Evolutionary conservation across 2,113 vertebrate genomes (phyloP), one percentile per base, ranked within the genome.

Genomic region (Ornithorhynchus anatinus): DNA sequence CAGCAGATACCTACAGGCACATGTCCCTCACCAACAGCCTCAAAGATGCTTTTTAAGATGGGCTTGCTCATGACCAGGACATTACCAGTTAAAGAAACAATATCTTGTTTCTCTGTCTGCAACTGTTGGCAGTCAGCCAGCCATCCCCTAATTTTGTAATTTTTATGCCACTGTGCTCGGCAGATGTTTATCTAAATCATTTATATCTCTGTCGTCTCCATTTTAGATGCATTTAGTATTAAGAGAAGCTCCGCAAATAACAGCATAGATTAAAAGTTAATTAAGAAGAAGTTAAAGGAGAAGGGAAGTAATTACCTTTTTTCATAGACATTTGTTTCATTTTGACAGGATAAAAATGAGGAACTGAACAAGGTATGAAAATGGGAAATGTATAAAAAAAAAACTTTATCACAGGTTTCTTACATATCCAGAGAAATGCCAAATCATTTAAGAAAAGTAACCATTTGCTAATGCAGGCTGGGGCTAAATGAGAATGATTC

Each of bases 151-250:
- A 80, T 79, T 82, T 59, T 72, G 23, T 63, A 77, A 74, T 70
- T 77, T 77, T 87, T 72, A 77, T 81, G 63, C 29, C 48, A 79
- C 33, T 56, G 0, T 72, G 70, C 40, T 72, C 79, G 75, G 71
- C 80, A 91, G 90, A 89, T 90, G 75, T 90, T 92, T 90, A 81
- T 69, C 78, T 88, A 88, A 90, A 88, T 91, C 77, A 88, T 87
- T 90, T 74, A 89, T 88, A 88, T 88, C 65, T 84, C 84, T 66
- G 37, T 88, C 74, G 85, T 77, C 75, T 83, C 84, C 45, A 45
- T 5, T 86, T 88, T 50, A 88, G 77, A 81, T 56, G 87, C 60
- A 84, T 72, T 87, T 80, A 78, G 65, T 82, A 82, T 71, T 86
- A 89, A 84, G 79, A 76, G 75, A 84, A 51, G 52, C 33, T 82